Evolutionary conservation across 2,113 vertebrate species (phyloP).

Genomic region (Scomber japonicus): DNA sequence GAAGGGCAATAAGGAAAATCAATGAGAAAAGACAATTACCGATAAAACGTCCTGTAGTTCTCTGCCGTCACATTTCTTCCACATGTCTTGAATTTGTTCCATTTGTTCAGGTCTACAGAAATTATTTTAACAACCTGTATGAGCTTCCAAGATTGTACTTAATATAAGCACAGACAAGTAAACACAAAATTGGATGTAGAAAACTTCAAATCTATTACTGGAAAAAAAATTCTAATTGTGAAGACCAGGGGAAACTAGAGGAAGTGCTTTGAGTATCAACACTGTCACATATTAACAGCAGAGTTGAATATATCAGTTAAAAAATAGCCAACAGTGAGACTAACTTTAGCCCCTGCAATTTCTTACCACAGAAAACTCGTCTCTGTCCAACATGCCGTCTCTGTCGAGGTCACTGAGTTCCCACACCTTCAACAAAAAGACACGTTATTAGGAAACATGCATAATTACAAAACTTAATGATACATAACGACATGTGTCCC

Average conservation of each 20-base stretch:
- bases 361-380: conserved; percentile 99
- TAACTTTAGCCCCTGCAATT: neutral
- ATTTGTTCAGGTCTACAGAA: conserved; percentile 2
- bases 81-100: neutral
- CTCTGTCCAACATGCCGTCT: conserved; percentile 97
- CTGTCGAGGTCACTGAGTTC: conserved; percentile 97
- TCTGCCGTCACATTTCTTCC: conserved; percentile 24
- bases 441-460: conserved; percentile 1
- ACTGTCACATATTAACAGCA: neutral
- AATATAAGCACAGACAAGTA: neutral
- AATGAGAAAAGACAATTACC: conserved; percentile 53
- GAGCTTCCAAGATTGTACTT: neutral
- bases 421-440: conserved; percentile 91
- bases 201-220: neutral
- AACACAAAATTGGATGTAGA: neutral
- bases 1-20: conserved; percentile 49
- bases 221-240: neutral
- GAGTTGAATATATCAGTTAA: neutral
- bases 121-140: conserved; percentile 24
- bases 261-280: neutral
- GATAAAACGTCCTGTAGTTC: conserved; percentile 6
- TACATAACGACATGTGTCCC: neutral
- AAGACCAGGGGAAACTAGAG: neutral
- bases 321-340: conserved; percentile 12
- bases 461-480: conserved; percentile 22